These are phyloP conservation scores for Vipera latastei DNA, from an alignment of 2,797 vertebrate genomes.

Conservation along the genomic window DNA sequence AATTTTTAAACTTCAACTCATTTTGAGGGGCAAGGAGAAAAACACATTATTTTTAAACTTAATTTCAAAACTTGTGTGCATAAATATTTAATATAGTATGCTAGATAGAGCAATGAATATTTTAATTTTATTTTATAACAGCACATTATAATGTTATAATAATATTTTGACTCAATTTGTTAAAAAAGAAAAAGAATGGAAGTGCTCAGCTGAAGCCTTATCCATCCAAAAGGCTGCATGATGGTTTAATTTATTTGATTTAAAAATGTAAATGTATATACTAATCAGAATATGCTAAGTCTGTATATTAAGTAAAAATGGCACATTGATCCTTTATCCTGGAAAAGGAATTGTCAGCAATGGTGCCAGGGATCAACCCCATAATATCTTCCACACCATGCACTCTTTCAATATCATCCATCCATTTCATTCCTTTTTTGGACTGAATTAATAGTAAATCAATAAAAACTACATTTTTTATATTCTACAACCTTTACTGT, in stretches of 20 bases:
- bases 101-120: constrained; percentile 36
- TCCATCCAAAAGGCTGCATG: not conserved
- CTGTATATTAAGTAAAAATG: not conserved
- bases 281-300: not conserved
- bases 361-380: not conserved
- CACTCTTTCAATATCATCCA: too few relatives aligned
- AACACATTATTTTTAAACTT: constrained; percentile 10
- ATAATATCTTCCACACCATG: not conserved
- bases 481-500: not conserved
- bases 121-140: constrained; percentile 28
- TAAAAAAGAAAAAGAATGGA: not conserved
- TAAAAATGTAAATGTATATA: not conserved
- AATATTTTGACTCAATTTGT: not conserved
- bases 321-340: not conserved
- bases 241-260: not conserved
- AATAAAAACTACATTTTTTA: not conserved
- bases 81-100: not conserved
- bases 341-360: not conserved
- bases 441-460: not conserved
- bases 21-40: not conserved
- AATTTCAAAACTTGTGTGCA: constrained; percentile 33
- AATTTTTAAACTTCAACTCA: not conserved
- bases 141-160: not conserved
- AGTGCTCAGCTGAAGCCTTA: not conserved
- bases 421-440: not conserved